Percentiles rank a stretch among this genome's conserved stretches.
Conservation (phyloP, 2,888 invertebrate genomes). For the Loripinus fragilis region DNA sequence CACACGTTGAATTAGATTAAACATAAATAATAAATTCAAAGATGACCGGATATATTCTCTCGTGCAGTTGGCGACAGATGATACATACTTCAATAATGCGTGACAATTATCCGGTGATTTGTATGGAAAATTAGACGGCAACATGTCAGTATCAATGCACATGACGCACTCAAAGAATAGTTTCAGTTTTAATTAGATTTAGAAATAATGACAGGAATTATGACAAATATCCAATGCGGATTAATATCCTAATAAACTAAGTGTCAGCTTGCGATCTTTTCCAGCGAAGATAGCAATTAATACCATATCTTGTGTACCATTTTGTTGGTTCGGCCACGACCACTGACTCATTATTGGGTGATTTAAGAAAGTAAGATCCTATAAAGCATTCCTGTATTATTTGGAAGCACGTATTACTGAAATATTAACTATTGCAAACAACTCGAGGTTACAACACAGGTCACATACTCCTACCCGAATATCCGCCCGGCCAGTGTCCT, state of each 20-base stretch:
- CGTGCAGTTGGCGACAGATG: slow-evolving; percentile 36
- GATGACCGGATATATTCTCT: slow-evolving; percentile 10
- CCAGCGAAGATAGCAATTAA: slow-evolving; percentile 43
- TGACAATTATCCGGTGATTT: slow-evolving; percentile 43
- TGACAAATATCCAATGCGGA: slow-evolving; percentile 18
- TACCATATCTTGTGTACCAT: slow-evolving; percentile 51
- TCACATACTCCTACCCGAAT: not conserved
- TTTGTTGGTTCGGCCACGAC: slow-evolving; percentile 31
- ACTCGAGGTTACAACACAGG: not conserved
- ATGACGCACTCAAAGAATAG: slow-evolving; percentile 23
- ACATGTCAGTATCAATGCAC: slow-evolving; percentile 30
- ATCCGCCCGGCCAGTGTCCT: not conserved
- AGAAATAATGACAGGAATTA: slow-evolving; percentile 30
- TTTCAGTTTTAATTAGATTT: slow-evolving; percentile 30
- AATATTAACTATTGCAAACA: not conserved
- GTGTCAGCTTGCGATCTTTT: slow-evolving; percentile 41
- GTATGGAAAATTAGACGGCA: slow-evolving; percentile 26
- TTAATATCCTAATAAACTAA: slow-evolving; percentile 15
- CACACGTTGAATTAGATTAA: not conserved
- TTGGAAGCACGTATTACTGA: not conserved
- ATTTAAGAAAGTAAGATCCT: slow-evolving; percentile 32
- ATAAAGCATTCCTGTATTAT: not conserved
- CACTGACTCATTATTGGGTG: slow-evolving; percentile 36
- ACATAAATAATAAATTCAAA: slow-evolving; percentile 4
- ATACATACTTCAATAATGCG: slow-evolving; percentile 44